phyloP scores from a whole-genome alignment of 1,140 invertebrate genomes.

The Ostrea edulis region DNA sequence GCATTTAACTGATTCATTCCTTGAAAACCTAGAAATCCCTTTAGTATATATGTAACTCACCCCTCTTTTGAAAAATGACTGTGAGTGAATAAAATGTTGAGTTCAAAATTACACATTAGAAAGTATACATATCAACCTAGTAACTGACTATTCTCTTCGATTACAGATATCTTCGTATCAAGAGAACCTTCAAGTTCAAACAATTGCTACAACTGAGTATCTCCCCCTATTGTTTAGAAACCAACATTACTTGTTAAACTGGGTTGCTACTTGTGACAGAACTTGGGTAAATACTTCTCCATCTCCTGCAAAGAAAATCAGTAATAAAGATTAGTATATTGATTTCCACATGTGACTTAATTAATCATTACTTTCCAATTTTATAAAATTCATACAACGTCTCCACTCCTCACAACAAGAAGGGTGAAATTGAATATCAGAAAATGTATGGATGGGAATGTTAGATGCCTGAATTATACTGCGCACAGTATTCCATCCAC shows the following conservation, averaged over 20 bases:
- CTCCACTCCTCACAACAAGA: too few species aligned
- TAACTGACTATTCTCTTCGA: too few species aligned
- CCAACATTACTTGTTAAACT: conserved; percentile 73
- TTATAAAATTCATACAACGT: too few species aligned
- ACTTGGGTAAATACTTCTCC: conserved; percentile 72
- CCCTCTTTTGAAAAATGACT: conserved; percentile 31
- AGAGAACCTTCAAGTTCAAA: too few species aligned
- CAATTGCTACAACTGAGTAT: too few species aligned
- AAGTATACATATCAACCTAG: background rate
- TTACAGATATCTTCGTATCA: too few species aligned
- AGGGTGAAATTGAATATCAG: too few species aligned
- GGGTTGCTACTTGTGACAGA: conserved; percentile 73
- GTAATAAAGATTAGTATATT: background rate
- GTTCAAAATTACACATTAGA: background rate
- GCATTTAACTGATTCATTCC: background rate
- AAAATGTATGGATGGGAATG: too few species aligned
- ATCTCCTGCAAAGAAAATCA: conserved; percentile 59
- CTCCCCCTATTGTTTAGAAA: background rate
- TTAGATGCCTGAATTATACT: too few species aligned
- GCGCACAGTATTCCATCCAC: too few species aligned
- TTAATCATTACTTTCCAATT: too few species aligned
- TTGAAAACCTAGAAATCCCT: conserved; percentile 10
- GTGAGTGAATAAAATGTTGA: background rate
- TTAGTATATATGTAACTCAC: background rate
- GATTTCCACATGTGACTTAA: background rate